Evolutionary conservation across 2,888 invertebrate species (phyloP), one percentile per base, ranked within the genome.

Genomic region (Autographa pulchrina): DNA sequence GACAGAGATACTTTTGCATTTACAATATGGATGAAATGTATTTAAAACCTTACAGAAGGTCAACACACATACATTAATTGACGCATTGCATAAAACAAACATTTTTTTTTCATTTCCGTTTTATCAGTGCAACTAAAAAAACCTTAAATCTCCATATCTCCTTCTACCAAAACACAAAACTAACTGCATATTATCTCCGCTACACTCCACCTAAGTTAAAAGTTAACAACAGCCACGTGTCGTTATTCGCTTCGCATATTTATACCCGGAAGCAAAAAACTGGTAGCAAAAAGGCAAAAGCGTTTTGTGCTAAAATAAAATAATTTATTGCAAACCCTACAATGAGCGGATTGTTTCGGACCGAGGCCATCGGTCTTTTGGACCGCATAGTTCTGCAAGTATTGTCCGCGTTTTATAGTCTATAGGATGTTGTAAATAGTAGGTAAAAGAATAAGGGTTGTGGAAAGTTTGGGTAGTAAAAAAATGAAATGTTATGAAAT

Each of bases 161-260:
- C 38, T 25, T 25, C 25, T 3, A 25, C 35, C 1, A 38, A 38
- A 38, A 38, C 38, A 38, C 11, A 38, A 38, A 38, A 8, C 11
- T 38, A 38, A 38, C 38, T 11, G 38, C 38, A 56, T 32, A 69
- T 70, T 74, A 68, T 56, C 43, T 67, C 78, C 76, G 71, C 76
- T 69, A 71, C 73, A 78, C 81, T 77, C 67, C 8, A 69, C 20
- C 32, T 62, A 72, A 84, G 71, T 80, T 79, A 84, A 80, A 83
- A 78, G 78, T 83, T 90, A 92, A 91, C 90, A 88, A 87, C 85
- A 63, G 92, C 90, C 94, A 94, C 94, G 93, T 94, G 93, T 91
- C 93, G 82, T 89, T 90, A 91, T 88, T 88, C 88, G 89, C 84
- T 83, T 71, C 82, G 83, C 85, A 83, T 82, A 74, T 83, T n/a